phyloP scores from a whole-genome alignment of 2,888 invertebrate genomes.

The Branchellion lobata region DNA sequence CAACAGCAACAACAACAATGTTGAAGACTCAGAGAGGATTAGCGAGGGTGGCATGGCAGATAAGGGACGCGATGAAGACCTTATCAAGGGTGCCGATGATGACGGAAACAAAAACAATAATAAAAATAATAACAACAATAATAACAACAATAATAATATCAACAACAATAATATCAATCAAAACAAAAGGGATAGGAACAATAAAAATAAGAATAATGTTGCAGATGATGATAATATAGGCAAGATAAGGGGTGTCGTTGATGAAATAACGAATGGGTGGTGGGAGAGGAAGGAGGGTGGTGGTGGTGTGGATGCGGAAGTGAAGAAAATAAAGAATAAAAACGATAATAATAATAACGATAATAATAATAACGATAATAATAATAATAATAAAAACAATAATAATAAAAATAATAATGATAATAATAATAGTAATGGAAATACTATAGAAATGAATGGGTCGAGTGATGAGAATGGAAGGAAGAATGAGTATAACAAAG shows the following conservation, averaged over 20 bases:
- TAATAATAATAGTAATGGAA: background rate
- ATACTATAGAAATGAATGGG: background rate
- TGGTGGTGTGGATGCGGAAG: too few relatives aligned
- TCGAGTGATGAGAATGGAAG: background rate
- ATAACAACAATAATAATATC: background rate
- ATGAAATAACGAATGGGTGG: background rate
- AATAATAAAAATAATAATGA: background rate
- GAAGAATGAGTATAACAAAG: too few relatives aligned
- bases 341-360: constrained; percentile 17
- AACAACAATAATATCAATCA: constrained; percentile 8
- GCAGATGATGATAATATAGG: background rate
- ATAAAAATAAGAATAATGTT: background rate
- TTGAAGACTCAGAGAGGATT: background rate
- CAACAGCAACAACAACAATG: background rate
- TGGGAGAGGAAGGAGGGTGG: background rate
- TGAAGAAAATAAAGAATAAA: too few relatives aligned
- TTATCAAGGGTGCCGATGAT: background rate
- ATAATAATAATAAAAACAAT: background rate
- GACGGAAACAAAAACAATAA: background rate
- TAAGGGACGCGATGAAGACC: background rate
- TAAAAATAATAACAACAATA: background rate
- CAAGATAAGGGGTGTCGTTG: background rate
- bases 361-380: background rate
- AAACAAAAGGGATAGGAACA: background rate
- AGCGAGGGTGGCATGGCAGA: background rate